These are phyloP conservation scores for Epirrhoe tristata DNA, from an alignment of 2,888 invertebrate genomes.

Conservation along the genomic window DNA sequence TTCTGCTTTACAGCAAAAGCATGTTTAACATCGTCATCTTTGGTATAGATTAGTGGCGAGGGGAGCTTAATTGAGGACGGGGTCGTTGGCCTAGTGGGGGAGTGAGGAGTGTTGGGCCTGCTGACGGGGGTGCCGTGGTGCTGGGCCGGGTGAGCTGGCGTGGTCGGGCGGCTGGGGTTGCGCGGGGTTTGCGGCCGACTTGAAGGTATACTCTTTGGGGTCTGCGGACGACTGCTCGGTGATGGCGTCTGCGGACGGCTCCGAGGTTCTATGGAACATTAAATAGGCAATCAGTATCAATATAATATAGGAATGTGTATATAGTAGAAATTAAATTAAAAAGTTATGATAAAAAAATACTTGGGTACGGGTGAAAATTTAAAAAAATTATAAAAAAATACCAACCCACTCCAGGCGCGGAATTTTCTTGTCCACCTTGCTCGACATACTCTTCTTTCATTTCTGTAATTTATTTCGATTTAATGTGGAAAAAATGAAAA, in stretches of 20 bases:
- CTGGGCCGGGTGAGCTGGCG: slow-evolving; percentile 50
- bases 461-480: slow-evolving; percentile 28
- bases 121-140: slow-evolving; percentile 38
- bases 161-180: slow-evolving; percentile 62
- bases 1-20: slow-evolving; percentile 60
- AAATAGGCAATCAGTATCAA: not conserved
- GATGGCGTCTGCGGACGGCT: slow-evolving; percentile 43
- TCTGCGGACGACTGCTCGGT: slow-evolving; percentile 37
- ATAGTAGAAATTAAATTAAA: not conserved
- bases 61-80: slow-evolving; percentile 30
- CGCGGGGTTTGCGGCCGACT: slow-evolving; percentile 68
- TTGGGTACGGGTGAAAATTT: not conserved
- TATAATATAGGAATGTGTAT: not conserved
- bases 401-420: slow-evolving; percentile 15
- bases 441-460: slow-evolving; percentile 26
- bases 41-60: slow-evolving; percentile 4
- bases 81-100: slow-evolving; percentile 33
- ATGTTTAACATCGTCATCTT: slow-evolving; percentile 57
- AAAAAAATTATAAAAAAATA: slow-evolving; percentile 7
- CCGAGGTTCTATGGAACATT: not conserved
- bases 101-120: slow-evolving; percentile 52
- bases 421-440: slow-evolving; percentile 48
- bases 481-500: slow-evolving; percentile 2
- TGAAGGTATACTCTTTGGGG: slow-evolving; percentile 53
- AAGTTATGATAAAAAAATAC: not conserved